A percentile compares a stretch with the other conserved stretches of the same genome.
These are phyloP conservation scores for Campopleginae sp. DNA, from an alignment of 2,888 invertebrate species.

Conservation along the genomic window DNA sequence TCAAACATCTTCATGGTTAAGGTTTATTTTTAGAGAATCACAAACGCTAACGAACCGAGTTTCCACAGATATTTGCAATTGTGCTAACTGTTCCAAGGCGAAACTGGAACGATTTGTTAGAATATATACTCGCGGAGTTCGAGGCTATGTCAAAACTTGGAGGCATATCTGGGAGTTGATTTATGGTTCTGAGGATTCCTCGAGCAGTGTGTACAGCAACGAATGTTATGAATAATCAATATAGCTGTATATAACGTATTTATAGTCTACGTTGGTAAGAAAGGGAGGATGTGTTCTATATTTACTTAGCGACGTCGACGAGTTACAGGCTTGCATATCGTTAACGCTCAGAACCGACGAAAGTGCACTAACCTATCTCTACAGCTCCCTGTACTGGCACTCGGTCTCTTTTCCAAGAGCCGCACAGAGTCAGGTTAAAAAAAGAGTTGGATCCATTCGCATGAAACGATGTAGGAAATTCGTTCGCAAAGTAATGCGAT, in stretches of 20 bases:
- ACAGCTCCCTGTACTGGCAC: not conserved
- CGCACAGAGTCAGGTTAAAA: not conserved
- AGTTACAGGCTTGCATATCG: slow-evolving; percentile 33
- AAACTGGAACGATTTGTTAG: slow-evolving; percentile 49
- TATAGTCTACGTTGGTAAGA: slow-evolving; percentile 21
- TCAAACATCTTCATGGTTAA: not conserved
- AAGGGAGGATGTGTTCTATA: slow-evolving; percentile 30
- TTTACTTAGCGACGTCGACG: slow-evolving; percentile 24
- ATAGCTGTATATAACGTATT: not conserved
- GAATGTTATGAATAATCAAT: not conserved
- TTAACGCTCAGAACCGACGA: slow-evolving; percentile 17
- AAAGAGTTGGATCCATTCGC: slow-evolving; percentile 16
- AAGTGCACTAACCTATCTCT: slow-evolving; percentile 28
- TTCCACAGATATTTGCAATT: slow-evolving; percentile 22
- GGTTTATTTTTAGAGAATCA: not conserved
- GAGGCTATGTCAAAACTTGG: slow-evolving; percentile 43
- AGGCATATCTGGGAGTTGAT: slow-evolving; percentile 54
- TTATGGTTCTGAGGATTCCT: slow-evolving; percentile 29
- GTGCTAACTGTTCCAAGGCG: not conserved
- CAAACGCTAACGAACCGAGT: not conserved
- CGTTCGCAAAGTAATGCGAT: slow-evolving; percentile 42
- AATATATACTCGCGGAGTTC: slow-evolving; percentile 39
- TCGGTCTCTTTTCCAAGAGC: not conserved
- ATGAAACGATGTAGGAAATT: slow-evolving; percentile 58
- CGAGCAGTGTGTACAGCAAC: slow-evolving; percentile 9